Evolutionary conservation across 2,113 vertebrate species (phyloP).

Genomic region (Podarcis muralis): DNA sequence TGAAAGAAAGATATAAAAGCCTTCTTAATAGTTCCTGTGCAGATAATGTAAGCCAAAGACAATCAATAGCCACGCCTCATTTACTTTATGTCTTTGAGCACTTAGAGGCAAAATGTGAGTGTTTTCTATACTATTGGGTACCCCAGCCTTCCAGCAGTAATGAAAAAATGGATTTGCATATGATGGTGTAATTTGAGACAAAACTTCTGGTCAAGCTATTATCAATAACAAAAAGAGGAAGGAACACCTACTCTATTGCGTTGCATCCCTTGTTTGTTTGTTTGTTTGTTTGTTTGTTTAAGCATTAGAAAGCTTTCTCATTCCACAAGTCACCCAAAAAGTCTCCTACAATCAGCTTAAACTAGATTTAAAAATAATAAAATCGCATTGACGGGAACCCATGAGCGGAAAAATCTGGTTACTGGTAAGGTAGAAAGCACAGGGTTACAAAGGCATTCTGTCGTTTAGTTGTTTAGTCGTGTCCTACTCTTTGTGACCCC

Average conservation of each 20-base stretch:
- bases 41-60: slow-evolving; percentile 72
- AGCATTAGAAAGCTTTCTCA: slow-evolving; percentile 15
- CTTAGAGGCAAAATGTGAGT: slow-evolving; percentile 73
- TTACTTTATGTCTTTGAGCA: slow-evolving; percentile 76
- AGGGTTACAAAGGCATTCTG: too few species aligned
- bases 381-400: neutral
- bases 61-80: slow-evolving; percentile 78
- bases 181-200: slow-evolving; percentile 58
- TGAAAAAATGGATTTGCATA: slow-evolving; percentile 71
- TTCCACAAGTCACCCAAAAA: slow-evolving; percentile 35
- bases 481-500: too few species aligned
- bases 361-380: slow-evolving; percentile 24
- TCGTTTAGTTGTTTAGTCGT: too few species aligned
- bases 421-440: neutral
- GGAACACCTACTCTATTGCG: slow-evolving; percentile 43
- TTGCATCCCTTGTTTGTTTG: too few species aligned
- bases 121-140: slow-evolving; percentile 67
- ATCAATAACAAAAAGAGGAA: slow-evolving; percentile 51
- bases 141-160: slow-evolving; percentile 64
- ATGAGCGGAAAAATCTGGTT: neutral
- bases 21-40: slow-evolving; percentile 74
- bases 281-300: neutral
- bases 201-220: slow-evolving; percentile 50
- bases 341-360: slow-evolving; percentile 18
- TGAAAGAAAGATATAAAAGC: slow-evolving; percentile 75